These are phyloP conservation scores for Dinoponera quadriceps DNA, from an alignment of 1,140 invertebrate species.

Conservation along the genomic window DNA sequence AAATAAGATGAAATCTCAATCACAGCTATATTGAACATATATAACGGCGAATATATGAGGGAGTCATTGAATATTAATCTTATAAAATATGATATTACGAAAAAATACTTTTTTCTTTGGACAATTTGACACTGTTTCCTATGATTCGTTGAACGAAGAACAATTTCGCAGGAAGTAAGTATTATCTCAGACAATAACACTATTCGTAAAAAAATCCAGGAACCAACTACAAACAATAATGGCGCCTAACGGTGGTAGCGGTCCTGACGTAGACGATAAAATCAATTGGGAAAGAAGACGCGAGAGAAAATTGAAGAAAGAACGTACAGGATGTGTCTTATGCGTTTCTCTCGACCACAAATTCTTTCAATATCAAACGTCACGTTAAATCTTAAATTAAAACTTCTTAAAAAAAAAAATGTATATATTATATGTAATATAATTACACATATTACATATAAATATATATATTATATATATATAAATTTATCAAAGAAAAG, in stretches of 20 bases:
- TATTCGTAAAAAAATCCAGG: conserved; percentile 12
- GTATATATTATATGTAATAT: not conserved
- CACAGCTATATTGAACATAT: conserved; percentile 12
- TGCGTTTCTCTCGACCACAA: not conserved
- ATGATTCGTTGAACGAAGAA: not conserved
- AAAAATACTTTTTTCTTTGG: not conserved
- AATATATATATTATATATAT: not conserved
- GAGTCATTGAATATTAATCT: not conserved
- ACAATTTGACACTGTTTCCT: conserved; percentile 2
- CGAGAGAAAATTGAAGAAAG: conserved; percentile 37
- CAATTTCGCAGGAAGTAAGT: conserved; percentile 3
- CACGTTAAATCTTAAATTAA: not conserved
- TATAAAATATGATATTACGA: conserved; percentile 15
- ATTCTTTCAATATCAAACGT: not conserved
- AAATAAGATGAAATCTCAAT: not conserved
- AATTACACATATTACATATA: too few relatives aligned
- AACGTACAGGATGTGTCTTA: not conserved
- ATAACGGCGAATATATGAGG: conserved; percentile 2
- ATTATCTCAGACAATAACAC: not conserved
- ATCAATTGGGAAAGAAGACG: conserved; percentile 27
- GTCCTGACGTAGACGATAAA: conserved; percentile 29
- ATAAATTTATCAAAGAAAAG: not conserved
- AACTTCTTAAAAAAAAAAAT: not conserved
- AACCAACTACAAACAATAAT: conserved; percentile 22
- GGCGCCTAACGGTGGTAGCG: not conserved